Conservation (phyloP, 1,140 invertebrate genomes). For the Druon quercuslanigerum region DNA sequence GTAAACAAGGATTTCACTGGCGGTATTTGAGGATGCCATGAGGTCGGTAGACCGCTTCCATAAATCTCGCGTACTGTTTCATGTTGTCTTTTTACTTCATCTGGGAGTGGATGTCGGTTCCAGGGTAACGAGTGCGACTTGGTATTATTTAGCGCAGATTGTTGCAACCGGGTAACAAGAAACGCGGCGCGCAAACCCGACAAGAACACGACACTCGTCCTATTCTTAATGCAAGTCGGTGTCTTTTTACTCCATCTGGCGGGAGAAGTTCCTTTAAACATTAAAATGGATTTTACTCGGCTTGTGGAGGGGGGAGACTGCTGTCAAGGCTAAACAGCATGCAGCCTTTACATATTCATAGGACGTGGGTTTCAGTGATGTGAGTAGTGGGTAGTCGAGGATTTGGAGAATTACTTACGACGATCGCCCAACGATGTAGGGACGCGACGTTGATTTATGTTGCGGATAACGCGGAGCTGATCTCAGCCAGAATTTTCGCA, state of each 20-base stretch:
- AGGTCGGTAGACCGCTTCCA: conserved; percentile 7
- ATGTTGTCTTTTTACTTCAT: conserved; percentile 12
- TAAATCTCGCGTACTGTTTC: neutral
- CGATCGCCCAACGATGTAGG: too few relatives aligned
- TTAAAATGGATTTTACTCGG: neutral
- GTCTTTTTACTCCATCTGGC: neutral
- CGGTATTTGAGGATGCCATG: conserved; percentile 10
- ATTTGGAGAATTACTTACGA: neutral
- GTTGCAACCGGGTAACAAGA: conserved; percentile 12
- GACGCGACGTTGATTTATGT: too few relatives aligned
- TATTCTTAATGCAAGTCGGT: neutral
- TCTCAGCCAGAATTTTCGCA: too few relatives aligned
- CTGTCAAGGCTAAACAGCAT: neutral
- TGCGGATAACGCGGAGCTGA: too few relatives aligned
- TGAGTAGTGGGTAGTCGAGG: neutral
- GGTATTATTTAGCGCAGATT: conserved; percentile 27
- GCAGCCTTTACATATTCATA: neutral
- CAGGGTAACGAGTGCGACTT: conserved; percentile 15
- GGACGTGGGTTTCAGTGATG: neutral
- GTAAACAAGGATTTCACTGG: neutral
- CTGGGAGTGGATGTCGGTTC: conserved; percentile 5
- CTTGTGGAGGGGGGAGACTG: neutral
- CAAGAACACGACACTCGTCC: conserved; percentile 4
- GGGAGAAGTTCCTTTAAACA: neutral
- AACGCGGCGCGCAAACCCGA: neutral